A percentile compares a stretch with the other conserved stretches of the same genome.
phyloP scores from a whole-genome alignment of 2,113 vertebrate species.

The Psettodes erumei region DNA sequence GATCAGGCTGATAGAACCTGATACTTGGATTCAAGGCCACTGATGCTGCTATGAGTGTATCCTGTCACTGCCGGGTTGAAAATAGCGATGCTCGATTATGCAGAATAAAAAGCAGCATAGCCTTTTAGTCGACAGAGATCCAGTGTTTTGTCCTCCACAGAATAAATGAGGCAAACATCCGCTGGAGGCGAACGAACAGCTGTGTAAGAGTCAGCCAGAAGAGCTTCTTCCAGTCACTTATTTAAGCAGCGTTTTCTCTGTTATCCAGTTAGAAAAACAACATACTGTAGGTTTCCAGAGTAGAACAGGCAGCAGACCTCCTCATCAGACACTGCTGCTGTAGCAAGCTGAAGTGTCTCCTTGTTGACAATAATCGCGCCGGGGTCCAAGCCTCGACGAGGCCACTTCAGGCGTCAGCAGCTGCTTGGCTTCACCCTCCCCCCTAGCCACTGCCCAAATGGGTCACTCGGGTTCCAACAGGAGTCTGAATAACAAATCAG shows the following conservation, averaged over 20 bases:
- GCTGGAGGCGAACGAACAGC: neutral
- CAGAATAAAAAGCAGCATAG: neutral
- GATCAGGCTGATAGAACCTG: constrained; percentile 63
- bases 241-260: neutral
- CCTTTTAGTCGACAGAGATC: neutral
- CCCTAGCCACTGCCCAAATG: constrained; percentile 21
- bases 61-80: constrained; percentile 42
- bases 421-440: constrained; percentile 39
- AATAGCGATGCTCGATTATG: constrained; percentile 16
- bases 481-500: constrained; percentile 46
- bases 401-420: constrained; percentile 63
- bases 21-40: constrained; percentile 56
- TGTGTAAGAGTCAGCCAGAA: neutral
- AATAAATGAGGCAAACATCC: constrained; percentile 4
- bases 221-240: neutral
- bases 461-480: constrained; percentile 33
- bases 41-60: constrained; percentile 40
- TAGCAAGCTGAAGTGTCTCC: constrained; percentile 45
- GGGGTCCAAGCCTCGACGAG: constrained; percentile 49
- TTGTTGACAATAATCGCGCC: constrained; percentile 30
- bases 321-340: constrained; percentile 15
- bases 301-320: constrained; percentile 21
- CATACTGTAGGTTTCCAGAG: constrained; percentile 3
- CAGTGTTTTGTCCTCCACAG: neutral
- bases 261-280: neutral